Conservation (phyloP, 2,888 invertebrate species). For the Acrocyrtus sp. region DNA sequence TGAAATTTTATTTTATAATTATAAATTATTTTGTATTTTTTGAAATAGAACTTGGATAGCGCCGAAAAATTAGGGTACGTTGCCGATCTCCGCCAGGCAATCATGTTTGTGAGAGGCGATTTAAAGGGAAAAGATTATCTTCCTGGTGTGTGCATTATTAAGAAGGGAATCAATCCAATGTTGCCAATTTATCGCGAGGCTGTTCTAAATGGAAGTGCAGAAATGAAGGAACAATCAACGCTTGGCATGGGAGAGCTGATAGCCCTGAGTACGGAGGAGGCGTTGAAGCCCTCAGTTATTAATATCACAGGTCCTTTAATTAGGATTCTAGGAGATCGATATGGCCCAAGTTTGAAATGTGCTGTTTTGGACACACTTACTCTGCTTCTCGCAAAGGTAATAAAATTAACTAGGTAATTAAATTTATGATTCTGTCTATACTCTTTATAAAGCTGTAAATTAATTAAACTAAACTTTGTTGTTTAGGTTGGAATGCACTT, state of each 20-base stretch:
- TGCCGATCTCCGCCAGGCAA: constrained; percentile 89
- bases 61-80: constrained; percentile 88
- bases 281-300: constrained; percentile 94
- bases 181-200: constrained; percentile 96
- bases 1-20: background rate
- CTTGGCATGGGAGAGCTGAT: constrained; percentile 89
- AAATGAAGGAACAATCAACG: constrained; percentile 95
- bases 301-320: constrained; percentile 98
- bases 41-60: constrained; percentile 80
- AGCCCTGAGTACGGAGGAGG: constrained; percentile 82
- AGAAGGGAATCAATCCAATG: constrained; percentile 92
- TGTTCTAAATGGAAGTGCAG: constrained; percentile 92
- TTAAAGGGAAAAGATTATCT: constrained; percentile 77
- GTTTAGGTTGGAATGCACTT: constrained; percentile 91
- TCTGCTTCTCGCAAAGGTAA: constrained; percentile 87
- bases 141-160: constrained; percentile 89
- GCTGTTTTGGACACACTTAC: constrained; percentile 95
- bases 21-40: constrained; percentile 34
- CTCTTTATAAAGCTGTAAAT: no score
- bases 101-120: constrained; percentile 89
- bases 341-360: constrained; percentile 93
- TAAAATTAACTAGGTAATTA: constrained; percentile 9
- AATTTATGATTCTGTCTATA: background rate
- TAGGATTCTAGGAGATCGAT: constrained; percentile 95
- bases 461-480: no score